Percentiles rank a stretch among this genome's conserved stretches.
Conservation (phyloP, 2,888 invertebrate genomes). For the Platerodrilus igneus region DNA sequence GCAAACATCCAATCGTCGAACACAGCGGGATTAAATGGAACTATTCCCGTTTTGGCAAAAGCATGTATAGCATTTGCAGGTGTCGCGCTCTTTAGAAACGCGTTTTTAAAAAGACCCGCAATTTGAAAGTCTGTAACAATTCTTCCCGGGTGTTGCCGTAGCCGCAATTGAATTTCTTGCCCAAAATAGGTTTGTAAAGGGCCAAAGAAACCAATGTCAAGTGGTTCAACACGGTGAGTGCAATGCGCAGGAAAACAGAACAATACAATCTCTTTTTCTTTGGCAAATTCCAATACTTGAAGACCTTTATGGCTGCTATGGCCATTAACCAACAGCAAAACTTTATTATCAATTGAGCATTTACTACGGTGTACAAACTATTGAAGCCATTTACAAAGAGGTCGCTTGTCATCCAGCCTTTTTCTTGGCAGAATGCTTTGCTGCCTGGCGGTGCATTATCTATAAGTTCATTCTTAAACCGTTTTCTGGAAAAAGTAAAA, state of each 20-base stretch:
- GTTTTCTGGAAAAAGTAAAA: conserved; percentile 3
- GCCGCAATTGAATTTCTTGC: too few species aligned
- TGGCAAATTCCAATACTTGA: conserved; percentile 32
- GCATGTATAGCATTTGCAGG: too few species aligned
- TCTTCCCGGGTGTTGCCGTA: too few species aligned
- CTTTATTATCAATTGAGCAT: conserved; percentile 18
- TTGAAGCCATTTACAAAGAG: conserved; percentile 28
- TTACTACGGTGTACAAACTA: conserved; percentile 15
- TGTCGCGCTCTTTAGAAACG: conserved; percentile 4
- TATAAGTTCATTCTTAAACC: conserved; percentile 36
- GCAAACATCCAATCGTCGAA: too few species aligned
- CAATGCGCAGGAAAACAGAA: too few species aligned
- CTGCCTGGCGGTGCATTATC: conserved; percentile 36
- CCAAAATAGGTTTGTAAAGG: conserved; percentile 7
- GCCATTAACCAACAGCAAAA: conserved; percentile 34
- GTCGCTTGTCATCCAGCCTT: conserved; percentile 6
- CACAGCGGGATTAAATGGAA: conserved; percentile 2
- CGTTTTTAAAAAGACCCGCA: conserved; percentile 5
- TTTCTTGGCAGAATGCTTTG: neutral
- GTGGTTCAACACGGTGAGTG: conserved; percentile 4
- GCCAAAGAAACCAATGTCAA: conserved; percentile 7
- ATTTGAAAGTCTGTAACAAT: conserved; percentile 6
- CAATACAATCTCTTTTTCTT: conserved; percentile 38
- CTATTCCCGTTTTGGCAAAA: conserved; percentile 3
- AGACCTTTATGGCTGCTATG: conserved; percentile 30